These are phyloP conservation scores for Origma solitaria DNA, from an alignment of 2,113 vertebrate genomes.

Conservation along the genomic window DNA sequence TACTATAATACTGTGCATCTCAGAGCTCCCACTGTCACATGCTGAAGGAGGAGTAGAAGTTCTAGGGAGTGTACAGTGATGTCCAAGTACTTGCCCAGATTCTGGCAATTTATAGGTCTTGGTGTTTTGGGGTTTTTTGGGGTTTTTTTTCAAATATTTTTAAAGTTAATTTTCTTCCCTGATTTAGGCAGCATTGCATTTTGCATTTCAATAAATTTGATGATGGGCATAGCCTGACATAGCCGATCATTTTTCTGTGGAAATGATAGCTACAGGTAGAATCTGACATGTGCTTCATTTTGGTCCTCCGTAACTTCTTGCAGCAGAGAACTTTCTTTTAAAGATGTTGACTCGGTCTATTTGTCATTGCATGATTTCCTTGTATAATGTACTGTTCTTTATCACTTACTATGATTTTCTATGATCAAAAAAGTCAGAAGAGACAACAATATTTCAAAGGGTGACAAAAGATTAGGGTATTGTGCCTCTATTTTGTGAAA, in stretches of 20 bases:
- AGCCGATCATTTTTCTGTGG: not conserved
- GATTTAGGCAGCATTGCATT: not conserved
- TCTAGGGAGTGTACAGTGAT: not conserved
- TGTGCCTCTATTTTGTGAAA: not conserved
- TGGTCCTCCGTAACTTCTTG: not conserved
- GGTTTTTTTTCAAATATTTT: not conserved
- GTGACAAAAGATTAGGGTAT: not conserved
- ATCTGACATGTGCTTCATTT: not conserved
- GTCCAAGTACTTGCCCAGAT: not conserved
- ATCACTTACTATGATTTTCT: not conserved
- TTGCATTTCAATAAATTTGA: not conserved
- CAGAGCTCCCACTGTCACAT: not conserved
- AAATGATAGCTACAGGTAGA: not conserved
- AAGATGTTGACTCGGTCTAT: not conserved
- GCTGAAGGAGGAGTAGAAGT: not conserved
- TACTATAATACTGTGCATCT: not conserved
- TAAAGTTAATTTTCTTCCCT: not conserved
- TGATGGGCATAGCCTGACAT: not conserved
- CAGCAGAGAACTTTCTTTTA: not conserved
- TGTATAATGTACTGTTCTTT: not conserved
- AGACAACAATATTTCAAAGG: not conserved
- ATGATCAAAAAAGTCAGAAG: not conserved
- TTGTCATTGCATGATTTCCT: not conserved
- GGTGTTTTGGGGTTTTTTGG: not conserved
- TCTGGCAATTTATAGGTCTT: not conserved